Conservation (phyloP, 2,888 invertebrate genomes). For the Leptopilina drosophilae region DNA sequence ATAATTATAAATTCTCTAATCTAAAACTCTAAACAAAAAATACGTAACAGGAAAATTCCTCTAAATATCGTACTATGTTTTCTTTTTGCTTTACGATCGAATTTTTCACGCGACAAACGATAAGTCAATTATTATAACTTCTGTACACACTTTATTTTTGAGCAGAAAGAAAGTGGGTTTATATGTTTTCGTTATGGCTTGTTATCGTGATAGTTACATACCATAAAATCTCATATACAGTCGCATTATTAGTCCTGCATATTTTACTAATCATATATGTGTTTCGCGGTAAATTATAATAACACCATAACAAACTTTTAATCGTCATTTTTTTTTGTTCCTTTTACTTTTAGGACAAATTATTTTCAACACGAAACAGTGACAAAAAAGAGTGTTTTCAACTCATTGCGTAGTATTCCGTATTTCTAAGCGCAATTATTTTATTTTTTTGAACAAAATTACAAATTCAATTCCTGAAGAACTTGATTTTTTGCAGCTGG, state of each 20-base stretch:
- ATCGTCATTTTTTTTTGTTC: neutral
- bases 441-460: no score
- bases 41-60: neutral
- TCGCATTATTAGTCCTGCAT: slow-evolving; percentile 26
- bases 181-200: slow-evolving; percentile 21
- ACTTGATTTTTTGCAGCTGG: no score
- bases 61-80: neutral
- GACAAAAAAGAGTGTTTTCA: no score
- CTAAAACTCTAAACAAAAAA: neutral
- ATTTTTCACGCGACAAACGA: slow-evolving; percentile 19
- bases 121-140: slow-evolving; percentile 21
- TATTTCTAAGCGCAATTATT: no score
- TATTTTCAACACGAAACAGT: neutral
- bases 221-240: neutral
- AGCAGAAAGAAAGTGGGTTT: slow-evolving; percentile 6
- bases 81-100: neutral
- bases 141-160: neutral
- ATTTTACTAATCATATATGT: slow-evolving; percentile 17
- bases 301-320: slow-evolving; percentile 10
- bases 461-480: no score
- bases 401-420: no score
- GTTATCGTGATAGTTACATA: slow-evolving; percentile 23
- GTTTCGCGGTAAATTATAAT: slow-evolving; percentile 6
- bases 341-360: slow-evolving; percentile 5
- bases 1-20: no score